A percentile compares a stretch with the other conserved stretches of the same genome.
Evolutionary conservation across 2,888 invertebrate species (phyloP).

Genomic region (Phytoseiulus persimilis): DNA sequence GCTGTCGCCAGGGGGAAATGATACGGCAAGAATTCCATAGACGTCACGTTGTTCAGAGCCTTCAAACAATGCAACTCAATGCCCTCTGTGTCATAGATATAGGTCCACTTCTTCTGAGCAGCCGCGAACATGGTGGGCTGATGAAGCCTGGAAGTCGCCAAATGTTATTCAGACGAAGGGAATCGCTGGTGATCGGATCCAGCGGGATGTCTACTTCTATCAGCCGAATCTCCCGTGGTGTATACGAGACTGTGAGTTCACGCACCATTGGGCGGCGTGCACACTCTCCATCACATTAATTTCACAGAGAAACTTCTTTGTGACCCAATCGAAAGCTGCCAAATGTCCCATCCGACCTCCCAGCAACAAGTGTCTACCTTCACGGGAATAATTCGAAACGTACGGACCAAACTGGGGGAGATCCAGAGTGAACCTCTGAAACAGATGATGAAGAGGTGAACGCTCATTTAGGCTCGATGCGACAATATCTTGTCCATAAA

Average conservation of each 20-base stretch:
- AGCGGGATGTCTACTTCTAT: no score
- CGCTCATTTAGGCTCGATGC: conserved; percentile 51
- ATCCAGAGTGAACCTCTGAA: conserved; percentile 40
- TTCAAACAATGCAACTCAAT: conserved; percentile 93
- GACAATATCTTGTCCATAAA: no score
- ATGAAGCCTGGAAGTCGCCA: conserved; percentile 55
- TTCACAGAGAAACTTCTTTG: conserved; percentile 86
- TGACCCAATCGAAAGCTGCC: conserved; percentile 94
- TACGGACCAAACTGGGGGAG: conserved; percentile 45
- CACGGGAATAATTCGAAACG: conserved; percentile 44
- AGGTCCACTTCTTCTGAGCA: conserved; percentile 91
- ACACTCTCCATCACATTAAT: conserved; percentile 94
- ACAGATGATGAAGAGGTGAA: conserved; percentile 20
- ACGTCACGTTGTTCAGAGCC: conserved; percentile 64
- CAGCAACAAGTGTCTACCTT: conserved; percentile 62
- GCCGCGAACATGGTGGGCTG: conserved; percentile 93
- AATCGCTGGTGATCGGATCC: no score
- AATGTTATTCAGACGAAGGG: conserved; percentile 46
- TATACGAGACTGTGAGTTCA: background rate
- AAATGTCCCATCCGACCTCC: conserved; percentile 85
- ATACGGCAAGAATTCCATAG: conserved; percentile 89
- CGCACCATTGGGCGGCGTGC: conserved; percentile 61
- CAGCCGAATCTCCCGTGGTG: no score
- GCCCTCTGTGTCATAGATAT: conserved; percentile 94
- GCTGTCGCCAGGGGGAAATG: conserved; percentile 84